phyloP scores from a whole-genome alignment of 2,113 vertebrate species.

The Aldabrachelys gigantea region DNA sequence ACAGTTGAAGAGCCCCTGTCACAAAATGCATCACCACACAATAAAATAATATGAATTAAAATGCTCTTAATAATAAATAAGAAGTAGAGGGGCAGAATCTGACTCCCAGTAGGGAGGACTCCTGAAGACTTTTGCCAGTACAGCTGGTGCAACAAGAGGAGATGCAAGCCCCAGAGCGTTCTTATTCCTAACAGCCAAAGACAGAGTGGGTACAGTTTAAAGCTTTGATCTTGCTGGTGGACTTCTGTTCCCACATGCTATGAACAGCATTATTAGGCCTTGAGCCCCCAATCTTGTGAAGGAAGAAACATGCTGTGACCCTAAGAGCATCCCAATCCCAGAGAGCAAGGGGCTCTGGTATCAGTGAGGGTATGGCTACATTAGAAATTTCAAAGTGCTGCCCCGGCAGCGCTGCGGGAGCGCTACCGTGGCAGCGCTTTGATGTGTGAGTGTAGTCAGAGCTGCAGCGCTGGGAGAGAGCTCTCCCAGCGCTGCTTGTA shows the following conservation, averaged over 20 bases:
- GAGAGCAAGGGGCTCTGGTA: background rate
- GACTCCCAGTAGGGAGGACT: background rate
- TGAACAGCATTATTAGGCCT: background rate
- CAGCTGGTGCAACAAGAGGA: background rate
- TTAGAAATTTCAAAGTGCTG: no score
- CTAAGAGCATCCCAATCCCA: background rate
- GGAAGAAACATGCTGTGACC: background rate
- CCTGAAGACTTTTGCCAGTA: background rate
- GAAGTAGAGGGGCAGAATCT: background rate
- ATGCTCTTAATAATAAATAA: constrained; percentile 17
- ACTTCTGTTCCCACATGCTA: background rate
- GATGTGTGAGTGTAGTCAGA: no score
- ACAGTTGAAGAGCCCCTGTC: background rate
- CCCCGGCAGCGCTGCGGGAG: no score
- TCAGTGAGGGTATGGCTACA: no score
- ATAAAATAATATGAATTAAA: constrained; percentile 29
- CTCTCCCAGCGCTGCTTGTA: no score
- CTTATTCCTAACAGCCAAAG: background rate
- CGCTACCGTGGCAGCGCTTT: no score
- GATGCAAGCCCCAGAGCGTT: background rate
- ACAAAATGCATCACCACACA: constrained; percentile 14
- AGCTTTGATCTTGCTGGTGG: background rate
- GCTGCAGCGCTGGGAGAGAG: no score
- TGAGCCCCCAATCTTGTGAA: background rate
- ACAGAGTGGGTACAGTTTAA: background rate